Evolutionary conservation across 2,888 invertebrate genomes (phyloP).

Genomic region (Acronicta psi): DNA sequence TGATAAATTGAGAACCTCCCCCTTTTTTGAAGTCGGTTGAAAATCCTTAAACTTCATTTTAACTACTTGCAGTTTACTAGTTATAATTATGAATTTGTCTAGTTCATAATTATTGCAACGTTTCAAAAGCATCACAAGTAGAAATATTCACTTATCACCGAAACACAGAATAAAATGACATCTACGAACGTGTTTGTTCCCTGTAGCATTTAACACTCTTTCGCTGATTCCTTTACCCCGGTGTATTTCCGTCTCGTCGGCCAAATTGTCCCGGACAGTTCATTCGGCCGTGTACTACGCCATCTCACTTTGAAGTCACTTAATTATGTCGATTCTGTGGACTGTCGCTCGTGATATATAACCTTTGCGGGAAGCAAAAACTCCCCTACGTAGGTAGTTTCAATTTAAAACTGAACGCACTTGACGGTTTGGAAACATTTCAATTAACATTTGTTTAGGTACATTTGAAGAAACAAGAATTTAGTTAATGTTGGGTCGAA

Average conservation of each 20-base stretch:
- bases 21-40: no score
- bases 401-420: slow-evolving; percentile 43
- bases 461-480: no score
- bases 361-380: slow-evolving; percentile 48
- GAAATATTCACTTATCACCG: slow-evolving; percentile 38
- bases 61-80: background rate
- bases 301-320: slow-evolving; percentile 72
- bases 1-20: no score
- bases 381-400: slow-evolving; percentile 28
- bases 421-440: slow-evolving; percentile 33
- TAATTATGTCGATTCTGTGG: slow-evolving; percentile 73
- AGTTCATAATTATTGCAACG: slow-evolving; percentile 6
- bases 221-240: slow-evolving; percentile 56
- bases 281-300: slow-evolving; percentile 61
- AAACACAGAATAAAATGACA: slow-evolving; percentile 59
- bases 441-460: slow-evolving; percentile 33
- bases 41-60: no score
- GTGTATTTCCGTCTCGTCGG: slow-evolving; percentile 69
- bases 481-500: background rate
- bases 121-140: slow-evolving; percentile 44
- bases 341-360: slow-evolving; percentile 65
- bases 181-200: slow-evolving; percentile 44
- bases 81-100: no score
- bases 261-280: slow-evolving; percentile 73
- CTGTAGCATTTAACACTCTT: slow-evolving; percentile 61